A percentile compares a stretch with the other conserved stretches of the same genome.
phyloP scores from a whole-genome alignment of 2,113 vertebrate genomes.

The Fukomys damarensis region DNA sequence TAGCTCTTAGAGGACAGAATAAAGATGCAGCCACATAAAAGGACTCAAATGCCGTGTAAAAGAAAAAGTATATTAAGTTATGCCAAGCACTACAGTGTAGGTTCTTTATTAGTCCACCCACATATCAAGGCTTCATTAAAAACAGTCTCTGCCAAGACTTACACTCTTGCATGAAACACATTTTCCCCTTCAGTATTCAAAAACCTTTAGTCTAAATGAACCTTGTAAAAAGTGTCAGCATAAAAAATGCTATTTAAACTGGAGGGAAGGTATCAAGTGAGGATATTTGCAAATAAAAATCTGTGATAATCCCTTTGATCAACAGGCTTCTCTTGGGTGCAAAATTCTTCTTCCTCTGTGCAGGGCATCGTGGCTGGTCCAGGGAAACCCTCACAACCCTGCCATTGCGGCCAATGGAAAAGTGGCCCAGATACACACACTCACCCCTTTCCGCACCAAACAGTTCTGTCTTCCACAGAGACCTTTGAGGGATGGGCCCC shows the following conservation, averaged over 20 bases:
- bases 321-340: not conserved
- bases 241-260: not conserved
- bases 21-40: slow-evolving; percentile 18
- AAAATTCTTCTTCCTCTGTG: not conserved
- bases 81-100: slow-evolving; percentile 1
- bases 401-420: not conserved
- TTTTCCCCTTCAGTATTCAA: not conserved
- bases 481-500: fast-evolving
- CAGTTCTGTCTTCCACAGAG: not conserved
- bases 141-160: not conserved
- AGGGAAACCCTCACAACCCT: not conserved
- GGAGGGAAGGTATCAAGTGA: not conserved
- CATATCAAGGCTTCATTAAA: slow-evolving; percentile 31
- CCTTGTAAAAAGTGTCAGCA: not conserved
- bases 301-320: not conserved
- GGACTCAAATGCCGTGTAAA: slow-evolving; percentile 11
- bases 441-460: not conserved
- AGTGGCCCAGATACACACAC: not conserved
- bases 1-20: slow-evolving; percentile 25
- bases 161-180: not conserved
- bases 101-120: slow-evolving; percentile 57
- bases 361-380: not conserved
- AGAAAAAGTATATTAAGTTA: not conserved
- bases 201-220: not conserved
- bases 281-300: not conserved